These are phyloP conservation scores for Ophthalmolycus amberensis DNA, from an alignment of 2,113 vertebrate species.

Conservation along the genomic window DNA sequence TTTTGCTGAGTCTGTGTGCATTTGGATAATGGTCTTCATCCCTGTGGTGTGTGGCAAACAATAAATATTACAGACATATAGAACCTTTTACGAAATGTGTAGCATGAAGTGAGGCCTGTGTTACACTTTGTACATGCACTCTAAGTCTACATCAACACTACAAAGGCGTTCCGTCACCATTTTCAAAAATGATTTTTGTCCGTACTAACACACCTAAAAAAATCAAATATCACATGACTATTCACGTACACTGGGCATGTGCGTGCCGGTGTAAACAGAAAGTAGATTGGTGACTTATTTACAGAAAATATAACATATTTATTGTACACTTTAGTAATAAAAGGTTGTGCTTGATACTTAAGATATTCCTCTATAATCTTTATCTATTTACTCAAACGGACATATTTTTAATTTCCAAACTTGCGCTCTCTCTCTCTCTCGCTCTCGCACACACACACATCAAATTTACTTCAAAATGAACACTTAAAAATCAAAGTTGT, in stretches of 20 bases:
- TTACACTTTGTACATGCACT: neutral
- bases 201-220: too few species aligned
- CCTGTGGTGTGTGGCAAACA: neutral
- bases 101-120: constrained; percentile 1
- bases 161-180: too few species aligned
- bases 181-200: too few species aligned
- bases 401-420: neutral
- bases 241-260: too few species aligned
- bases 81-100: neutral
- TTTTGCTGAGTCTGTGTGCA: neutral
- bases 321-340: neutral
- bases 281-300: neutral
- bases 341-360: neutral
- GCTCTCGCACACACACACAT: too few species aligned
- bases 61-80: neutral
- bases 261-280: too few species aligned
- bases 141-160: neutral
- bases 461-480: neutral
- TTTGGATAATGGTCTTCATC: neutral
- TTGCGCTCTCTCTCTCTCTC: too few species aligned
- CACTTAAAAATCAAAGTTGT: too few species aligned
- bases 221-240: too few species aligned
- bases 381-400: neutral
- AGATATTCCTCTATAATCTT: neutral
- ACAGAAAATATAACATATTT: neutral